phyloP scores from a whole-genome alignment of 2,113 vertebrate species.

The Ochotona princeps region DNA sequence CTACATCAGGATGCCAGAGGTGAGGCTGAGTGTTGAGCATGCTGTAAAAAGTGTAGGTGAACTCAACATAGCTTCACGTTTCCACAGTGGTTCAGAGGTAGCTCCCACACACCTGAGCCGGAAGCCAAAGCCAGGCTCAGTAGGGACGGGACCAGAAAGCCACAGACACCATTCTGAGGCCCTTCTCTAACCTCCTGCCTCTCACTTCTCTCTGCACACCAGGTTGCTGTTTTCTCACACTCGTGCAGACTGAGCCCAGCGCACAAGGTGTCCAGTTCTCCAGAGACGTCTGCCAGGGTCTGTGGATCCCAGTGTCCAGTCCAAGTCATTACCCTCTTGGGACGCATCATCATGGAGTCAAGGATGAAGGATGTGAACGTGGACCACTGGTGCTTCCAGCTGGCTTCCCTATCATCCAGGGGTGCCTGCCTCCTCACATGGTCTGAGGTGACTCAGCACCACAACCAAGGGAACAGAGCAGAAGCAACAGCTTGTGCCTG shows the following conservation, averaged over 20 bases:
- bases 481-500: too few species aligned
- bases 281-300: background rate
- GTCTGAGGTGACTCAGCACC: background rate
- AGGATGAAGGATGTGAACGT: background rate
- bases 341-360: background rate
- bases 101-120: accelerated
- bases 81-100: accelerated
- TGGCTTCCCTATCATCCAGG: background rate
- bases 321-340: background rate
- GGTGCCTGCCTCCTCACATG: background rate
- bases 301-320: background rate
- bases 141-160: background rate
- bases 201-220: too few species aligned
- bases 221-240: accelerated
- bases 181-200: too few species aligned
- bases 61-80: too few species aligned
- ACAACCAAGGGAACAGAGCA: background rate
- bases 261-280: background rate
- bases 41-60: too few species aligned
- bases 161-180: background rate
- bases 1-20: background rate
- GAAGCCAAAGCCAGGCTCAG: background rate
- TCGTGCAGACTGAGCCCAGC: too few species aligned
- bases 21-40: background rate
- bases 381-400: background rate